A percentile compares a stretch with the other conserved stretches of the same genome.
Evolutionary conservation across 2,113 vertebrate species (phyloP).

Genomic region (Phalacrocorax brasilianus): DNA sequence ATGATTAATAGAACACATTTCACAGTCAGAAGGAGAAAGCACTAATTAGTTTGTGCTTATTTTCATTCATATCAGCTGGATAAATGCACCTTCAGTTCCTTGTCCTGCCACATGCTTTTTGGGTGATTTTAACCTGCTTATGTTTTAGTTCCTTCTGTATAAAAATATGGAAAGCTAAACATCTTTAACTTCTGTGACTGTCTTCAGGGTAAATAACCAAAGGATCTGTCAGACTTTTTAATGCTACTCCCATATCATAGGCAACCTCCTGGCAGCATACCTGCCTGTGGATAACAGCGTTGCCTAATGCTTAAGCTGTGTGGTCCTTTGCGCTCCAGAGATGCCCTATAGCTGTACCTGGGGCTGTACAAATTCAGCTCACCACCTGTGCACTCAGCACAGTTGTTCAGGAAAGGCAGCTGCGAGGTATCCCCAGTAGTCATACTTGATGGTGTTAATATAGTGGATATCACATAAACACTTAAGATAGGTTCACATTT

Average conservation of each 20-base stretch:
- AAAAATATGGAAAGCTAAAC: background rate
- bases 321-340: background rate
- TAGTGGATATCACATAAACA: background rate
- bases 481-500: background rate
- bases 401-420: background rate
- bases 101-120: background rate
- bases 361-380: background rate
- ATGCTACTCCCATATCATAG: background rate
- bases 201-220: background rate
- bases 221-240: background rate
- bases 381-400: background rate
- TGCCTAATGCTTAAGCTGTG: background rate
- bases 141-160: background rate
- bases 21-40: background rate
- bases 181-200: background rate
- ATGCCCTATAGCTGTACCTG: background rate
- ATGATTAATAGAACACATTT: background rate
- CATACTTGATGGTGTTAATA: background rate
- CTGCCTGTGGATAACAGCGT: background rate
- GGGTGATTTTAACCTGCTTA: background rate
- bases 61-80: background rate
- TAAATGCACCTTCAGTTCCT: background rate
- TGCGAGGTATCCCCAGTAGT: background rate
- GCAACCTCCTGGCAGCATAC: background rate
- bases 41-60: background rate